Percentiles rank a stretch among this genome's conserved stretches.
These are phyloP conservation scores for Meda fulgida DNA, from an alignment of 2,797 vertebrate genomes.

Conservation along the genomic window DNA sequence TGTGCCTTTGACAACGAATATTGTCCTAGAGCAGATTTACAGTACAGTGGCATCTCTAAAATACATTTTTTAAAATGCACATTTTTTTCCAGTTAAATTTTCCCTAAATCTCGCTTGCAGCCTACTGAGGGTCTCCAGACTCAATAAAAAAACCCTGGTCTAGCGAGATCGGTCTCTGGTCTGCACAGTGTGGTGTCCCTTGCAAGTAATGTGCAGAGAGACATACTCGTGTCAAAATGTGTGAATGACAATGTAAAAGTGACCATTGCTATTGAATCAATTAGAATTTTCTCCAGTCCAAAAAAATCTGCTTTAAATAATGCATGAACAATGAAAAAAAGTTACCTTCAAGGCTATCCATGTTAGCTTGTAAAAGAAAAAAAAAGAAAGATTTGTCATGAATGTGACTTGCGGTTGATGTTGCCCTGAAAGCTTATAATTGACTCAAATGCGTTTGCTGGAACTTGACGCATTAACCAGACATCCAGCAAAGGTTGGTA, in stretches of 20 bases:
- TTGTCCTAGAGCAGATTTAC: background rate
- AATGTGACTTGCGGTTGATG: slow-evolving; percentile 4
- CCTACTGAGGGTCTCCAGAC: background rate
- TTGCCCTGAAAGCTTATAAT: slow-evolving; percentile 3
- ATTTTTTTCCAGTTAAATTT: background rate
- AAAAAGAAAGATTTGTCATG: slow-evolving; percentile 58
- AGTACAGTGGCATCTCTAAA: background rate
- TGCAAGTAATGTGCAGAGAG: background rate
- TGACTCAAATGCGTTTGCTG: background rate
- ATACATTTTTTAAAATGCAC: background rate
- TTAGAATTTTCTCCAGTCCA: background rate
- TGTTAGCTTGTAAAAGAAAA: slow-evolving; percentile 92
- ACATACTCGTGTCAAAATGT: background rate
- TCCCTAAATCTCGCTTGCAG: background rate
- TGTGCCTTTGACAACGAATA: background rate
- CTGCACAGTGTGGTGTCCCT: background rate
- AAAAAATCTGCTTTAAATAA: slow-evolving; percentile 13
- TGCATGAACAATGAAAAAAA: background rate
- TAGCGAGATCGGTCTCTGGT: background rate
- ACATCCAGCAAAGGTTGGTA: slow-evolving; percentile 31
- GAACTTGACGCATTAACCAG: slow-evolving; percentile 10
- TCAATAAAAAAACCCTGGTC: background rate
- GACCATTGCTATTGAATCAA: background rate
- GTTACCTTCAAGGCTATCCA: slow-evolving; percentile 99
- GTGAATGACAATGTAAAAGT: background rate